Percentiles rank a stretch among this genome's conserved stretches.
These are phyloP conservation scores for Drosophila grimshawi DNA, from an alignment of 1,140 invertebrate genomes.

Conservation along the genomic window DNA sequence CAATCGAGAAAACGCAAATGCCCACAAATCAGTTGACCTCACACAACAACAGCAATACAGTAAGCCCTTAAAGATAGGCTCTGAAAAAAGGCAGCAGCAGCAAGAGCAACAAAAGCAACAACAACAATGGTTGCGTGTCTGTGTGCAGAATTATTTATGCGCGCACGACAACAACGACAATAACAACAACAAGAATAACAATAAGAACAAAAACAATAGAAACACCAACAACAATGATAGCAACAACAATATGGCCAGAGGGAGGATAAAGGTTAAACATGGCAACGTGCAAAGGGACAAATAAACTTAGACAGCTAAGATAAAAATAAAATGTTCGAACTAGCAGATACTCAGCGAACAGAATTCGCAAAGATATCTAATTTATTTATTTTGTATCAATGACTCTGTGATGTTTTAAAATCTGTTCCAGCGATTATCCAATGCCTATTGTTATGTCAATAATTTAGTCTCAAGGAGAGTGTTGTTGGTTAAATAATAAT, in stretches of 20 bases:
- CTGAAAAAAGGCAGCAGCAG: conserved; percentile 3
- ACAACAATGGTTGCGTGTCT: conserved; percentile 40
- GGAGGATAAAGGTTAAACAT: conserved; percentile 67
- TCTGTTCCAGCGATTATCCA: too few species aligned
- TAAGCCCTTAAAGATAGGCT: conserved; percentile 26
- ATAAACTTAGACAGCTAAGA: conserved; percentile 16
- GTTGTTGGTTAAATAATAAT: too few species aligned
- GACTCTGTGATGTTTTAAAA: too few species aligned
- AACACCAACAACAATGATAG: conserved; percentile 37
- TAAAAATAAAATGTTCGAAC: neutral
- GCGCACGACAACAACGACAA: conserved; percentile 58
- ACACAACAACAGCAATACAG: neutral
- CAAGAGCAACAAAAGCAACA: conserved; percentile 11
- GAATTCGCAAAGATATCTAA: too few species aligned
- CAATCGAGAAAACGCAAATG: conserved; percentile 23
- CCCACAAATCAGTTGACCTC: conserved; percentile 43
- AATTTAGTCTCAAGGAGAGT: too few species aligned
- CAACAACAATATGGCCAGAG: conserved; percentile 64
- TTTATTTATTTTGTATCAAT: too few species aligned
- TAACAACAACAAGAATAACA: conserved; percentile 43
- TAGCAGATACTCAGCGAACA: neutral
- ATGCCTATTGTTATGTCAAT: too few species aligned
- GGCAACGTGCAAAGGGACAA: conserved; percentile 59
- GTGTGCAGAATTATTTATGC: conserved; percentile 70
- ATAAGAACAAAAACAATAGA: conserved; percentile 36